phyloP scores from a whole-genome alignment of 2,888 invertebrate species.

The Tetheella fluctuosa region DNA sequence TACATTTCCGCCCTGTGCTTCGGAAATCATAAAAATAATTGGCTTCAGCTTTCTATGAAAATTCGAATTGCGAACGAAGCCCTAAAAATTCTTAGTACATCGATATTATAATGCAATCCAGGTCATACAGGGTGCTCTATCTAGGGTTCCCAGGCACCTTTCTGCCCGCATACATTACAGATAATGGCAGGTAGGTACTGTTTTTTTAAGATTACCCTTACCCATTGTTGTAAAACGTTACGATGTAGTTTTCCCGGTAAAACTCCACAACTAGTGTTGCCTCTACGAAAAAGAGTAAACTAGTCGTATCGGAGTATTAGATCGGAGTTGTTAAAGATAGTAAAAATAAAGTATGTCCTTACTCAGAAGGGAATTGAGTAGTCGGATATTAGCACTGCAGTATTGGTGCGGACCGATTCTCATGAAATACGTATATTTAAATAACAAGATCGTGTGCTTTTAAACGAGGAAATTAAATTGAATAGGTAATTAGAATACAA shows the following conservation, averaged over 20 bases:
- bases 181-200: neutral
- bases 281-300: too few relatives aligned
- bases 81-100: neutral
- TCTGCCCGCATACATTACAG: neutral
- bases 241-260: neutral
- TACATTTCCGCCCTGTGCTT: slow-evolving; percentile 1
- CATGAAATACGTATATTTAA: too few relatives aligned
- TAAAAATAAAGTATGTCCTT: too few relatives aligned
- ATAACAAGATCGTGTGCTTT: too few relatives aligned
- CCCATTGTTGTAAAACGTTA: neutral
- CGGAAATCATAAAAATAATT: neutral
- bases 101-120: slow-evolving; percentile 1
- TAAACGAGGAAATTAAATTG: too few relatives aligned
- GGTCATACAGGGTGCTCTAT: neutral
- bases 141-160: neutral
- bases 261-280: too few relatives aligned
- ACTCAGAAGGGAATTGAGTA: too few relatives aligned
- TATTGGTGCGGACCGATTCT: too few relatives aligned
- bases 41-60: slow-evolving; percentile 4
- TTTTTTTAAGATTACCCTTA: neutral
- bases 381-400: too few relatives aligned
- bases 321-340: too few relatives aligned
- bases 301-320: too few relatives aligned
- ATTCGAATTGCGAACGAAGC: neutral
- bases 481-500: too few relatives aligned